A percentile compares a stretch with the other conserved stretches of the same genome.
phyloP scores from a whole-genome alignment of 2,888 invertebrate species.

The Drosophila flavopinicola region DNA sequence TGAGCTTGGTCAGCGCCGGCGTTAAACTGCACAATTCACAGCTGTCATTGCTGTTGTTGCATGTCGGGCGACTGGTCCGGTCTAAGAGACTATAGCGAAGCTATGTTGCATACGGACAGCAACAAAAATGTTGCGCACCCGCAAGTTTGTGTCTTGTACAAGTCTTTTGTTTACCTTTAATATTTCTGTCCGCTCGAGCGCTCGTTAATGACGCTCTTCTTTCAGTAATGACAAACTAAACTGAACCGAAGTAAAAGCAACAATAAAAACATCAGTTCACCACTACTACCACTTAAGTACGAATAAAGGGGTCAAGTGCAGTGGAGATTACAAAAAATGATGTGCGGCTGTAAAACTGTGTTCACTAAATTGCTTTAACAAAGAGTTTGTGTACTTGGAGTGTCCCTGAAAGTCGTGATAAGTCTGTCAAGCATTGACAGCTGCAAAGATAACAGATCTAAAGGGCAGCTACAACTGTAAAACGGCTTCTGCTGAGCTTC shows the following conservation, averaged over 20 bases:
- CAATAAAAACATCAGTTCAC: conserved; percentile 21
- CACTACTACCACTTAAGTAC: conserved; percentile 12
- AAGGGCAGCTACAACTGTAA: conserved; percentile 9
- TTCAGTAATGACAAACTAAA: conserved; percentile 49
- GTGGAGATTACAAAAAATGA: conserved; percentile 31
- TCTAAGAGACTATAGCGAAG: conserved; percentile 17
- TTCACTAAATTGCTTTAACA: conserved; percentile 16
- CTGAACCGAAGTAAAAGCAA: conserved; percentile 15
- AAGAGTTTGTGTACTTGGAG: conserved; percentile 17
- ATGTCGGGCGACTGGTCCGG: conserved; percentile 26
- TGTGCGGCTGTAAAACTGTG: conserved; percentile 25
- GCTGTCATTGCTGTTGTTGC: conserved; percentile 34
- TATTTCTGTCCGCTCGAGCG: conserved; percentile 38
- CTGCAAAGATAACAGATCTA: conserved; percentile 17
- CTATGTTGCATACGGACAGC: too few species aligned
- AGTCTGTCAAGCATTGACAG: conserved; percentile 21
- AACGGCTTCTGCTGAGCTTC: conserved; percentile 27
- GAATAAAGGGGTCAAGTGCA: conserved; percentile 71
- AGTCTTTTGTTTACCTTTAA: conserved; percentile 67
- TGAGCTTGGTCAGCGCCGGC: conserved; percentile 40
- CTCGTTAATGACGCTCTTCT: conserved; percentile 22
- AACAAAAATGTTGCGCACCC: conserved; percentile 13
- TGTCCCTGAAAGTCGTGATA: conserved; percentile 39
- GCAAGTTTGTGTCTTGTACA: conserved; percentile 64
- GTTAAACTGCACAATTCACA: conserved; percentile 55